These are phyloP conservation scores for Collichthys lucidus DNA, from an alignment of 2,113 vertebrate genomes.

Conservation along the genomic window DNA sequence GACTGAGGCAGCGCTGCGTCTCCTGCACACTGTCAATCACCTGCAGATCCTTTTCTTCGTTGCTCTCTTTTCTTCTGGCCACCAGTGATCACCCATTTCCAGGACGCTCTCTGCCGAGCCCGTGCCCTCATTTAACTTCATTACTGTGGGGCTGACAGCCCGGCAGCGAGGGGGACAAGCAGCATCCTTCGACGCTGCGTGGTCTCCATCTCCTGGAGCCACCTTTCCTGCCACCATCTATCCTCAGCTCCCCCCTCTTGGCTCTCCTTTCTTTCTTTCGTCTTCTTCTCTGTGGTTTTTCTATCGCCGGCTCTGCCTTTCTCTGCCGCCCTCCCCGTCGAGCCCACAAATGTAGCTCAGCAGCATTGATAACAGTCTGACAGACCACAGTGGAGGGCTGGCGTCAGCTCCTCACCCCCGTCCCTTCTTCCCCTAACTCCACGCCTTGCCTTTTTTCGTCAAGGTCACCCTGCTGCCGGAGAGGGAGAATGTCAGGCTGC, in stretches of 20 bases:
- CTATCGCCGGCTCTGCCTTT: slow-evolving; percentile 60
- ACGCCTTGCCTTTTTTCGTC: slow-evolving; percentile 67
- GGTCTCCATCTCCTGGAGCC: slow-evolving; percentile 65
- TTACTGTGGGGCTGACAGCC: slow-evolving; percentile 78
- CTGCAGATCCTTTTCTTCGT: slow-evolving; percentile 55
- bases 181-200: slow-evolving; percentile 66
- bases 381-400: slow-evolving; percentile 70
- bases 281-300: slow-evolving; percentile 62
- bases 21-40: slow-evolving; percentile 72
- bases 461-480: slow-evolving; percentile 70
- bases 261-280: slow-evolving; percentile 28
- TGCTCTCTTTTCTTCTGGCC: slow-evolving; percentile 61
- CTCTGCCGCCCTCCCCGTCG: slow-evolving; percentile 5
- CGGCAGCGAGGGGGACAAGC: slow-evolving; percentile 61
- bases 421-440: slow-evolving; percentile 47
- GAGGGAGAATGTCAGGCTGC: slow-evolving; percentile 50
- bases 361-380: slow-evolving; percentile 81
- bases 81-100: slow-evolving; percentile 64
- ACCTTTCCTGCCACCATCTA: slow-evolving; percentile 55
- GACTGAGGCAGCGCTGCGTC: slow-evolving; percentile 68
- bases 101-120: slow-evolving; percentile 31
- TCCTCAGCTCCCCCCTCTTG: slow-evolving; percentile 17
- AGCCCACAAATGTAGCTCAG: slow-evolving; percentile 60
- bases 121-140: slow-evolving; percentile 83
- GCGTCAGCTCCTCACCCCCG: slow-evolving; percentile 61